These are phyloP conservation scores for Pycnonotus jocosus DNA, from an alignment of 2,113 vertebrate genomes.

Conservation along the genomic window DNA sequence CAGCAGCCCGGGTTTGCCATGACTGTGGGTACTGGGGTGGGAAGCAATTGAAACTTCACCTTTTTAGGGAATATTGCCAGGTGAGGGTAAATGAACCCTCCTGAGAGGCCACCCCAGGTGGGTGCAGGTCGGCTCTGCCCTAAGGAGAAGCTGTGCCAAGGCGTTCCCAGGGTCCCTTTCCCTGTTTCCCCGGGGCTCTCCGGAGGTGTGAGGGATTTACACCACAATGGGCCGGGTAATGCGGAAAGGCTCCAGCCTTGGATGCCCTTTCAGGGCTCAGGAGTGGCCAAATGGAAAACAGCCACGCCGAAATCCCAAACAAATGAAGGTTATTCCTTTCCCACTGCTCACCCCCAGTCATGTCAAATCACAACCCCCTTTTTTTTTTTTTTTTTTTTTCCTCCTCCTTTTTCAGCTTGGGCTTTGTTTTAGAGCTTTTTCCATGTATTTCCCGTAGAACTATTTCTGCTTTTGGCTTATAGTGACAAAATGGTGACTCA, in stretches of 20 bases:
- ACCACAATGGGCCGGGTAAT: background rate
- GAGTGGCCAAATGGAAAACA: conserved; percentile 41
- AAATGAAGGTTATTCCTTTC: conserved; percentile 39
- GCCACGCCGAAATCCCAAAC: background rate
- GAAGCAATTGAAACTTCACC: fast-evolving
- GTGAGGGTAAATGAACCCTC: background rate
- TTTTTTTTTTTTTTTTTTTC: background rate
- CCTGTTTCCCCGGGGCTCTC: background rate
- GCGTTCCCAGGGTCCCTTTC: background rate
- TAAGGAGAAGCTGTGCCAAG: background rate
- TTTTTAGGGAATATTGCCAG: background rate
- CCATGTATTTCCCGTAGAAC: background rate
- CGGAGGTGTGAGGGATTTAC: background rate
- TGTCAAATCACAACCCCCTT: background rate
- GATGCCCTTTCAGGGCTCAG: conserved; percentile 9
- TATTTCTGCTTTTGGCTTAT: background rate
- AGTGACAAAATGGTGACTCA: conserved; percentile 4
- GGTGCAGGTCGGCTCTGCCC: background rate
- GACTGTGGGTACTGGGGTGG: background rate
- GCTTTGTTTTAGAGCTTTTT: background rate
- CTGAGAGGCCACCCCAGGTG: background rate
- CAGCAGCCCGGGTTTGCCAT: background rate
- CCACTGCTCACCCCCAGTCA: background rate
- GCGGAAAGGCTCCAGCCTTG: background rate
- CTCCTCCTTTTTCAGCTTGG: background rate